phyloP scores from a whole-genome alignment of 2,888 invertebrate genomes.

The Tipula unca region DNA sequence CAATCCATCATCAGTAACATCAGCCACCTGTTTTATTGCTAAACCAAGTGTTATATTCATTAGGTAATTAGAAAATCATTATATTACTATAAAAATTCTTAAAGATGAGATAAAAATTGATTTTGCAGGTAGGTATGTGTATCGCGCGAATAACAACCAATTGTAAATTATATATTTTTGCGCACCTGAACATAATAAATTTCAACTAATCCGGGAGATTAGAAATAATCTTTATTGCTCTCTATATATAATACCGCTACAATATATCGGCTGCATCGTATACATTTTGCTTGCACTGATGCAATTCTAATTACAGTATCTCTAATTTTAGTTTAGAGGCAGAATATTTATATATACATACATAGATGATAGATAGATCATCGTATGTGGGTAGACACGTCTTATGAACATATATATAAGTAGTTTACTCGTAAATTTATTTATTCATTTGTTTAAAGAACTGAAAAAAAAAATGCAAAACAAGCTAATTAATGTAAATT shows the following conservation, averaged over 20 bases:
- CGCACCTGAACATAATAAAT: neutral
- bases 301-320: neutral
- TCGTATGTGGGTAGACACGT: neutral
- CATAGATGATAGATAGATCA: neutral
- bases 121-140: neutral
- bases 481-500: slow-evolving; percentile 2
- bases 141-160: neutral
- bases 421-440: neutral
- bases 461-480: neutral
- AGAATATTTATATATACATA: no score
- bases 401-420: neutral
- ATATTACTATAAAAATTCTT: neutral
- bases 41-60: neutral
- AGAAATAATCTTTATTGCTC: neutral
- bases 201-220: neutral
- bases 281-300: neutral
- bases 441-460: neutral
- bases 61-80: slow-evolving; percentile 8
- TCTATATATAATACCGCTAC: neutral
- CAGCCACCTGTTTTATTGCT: neutral
- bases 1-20: neutral
- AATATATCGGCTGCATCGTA: no score
- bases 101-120: neutral
- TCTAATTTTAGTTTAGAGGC: neutral
- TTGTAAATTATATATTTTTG: neutral